Evolutionary conservation across 2,888 invertebrate species (phyloP).

Genomic region (Heteropelma amictum): DNA sequence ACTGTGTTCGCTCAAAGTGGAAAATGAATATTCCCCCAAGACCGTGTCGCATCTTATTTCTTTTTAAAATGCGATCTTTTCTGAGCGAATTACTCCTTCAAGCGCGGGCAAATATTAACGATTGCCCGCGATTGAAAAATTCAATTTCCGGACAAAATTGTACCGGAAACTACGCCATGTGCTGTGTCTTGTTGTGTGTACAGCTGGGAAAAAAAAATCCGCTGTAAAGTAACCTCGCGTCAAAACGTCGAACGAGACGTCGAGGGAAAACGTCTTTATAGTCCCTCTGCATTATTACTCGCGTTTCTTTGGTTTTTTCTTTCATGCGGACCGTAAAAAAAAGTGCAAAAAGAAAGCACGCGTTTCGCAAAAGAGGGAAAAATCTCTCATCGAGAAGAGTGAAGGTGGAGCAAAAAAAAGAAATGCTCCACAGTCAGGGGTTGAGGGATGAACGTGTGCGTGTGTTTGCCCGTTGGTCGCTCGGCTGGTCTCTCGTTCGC

Average conservation of each 20-base stretch:
- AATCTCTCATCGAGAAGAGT: constrained; percentile 21
- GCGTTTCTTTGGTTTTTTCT: constrained; percentile 17
- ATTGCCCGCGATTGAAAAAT: too few species aligned
- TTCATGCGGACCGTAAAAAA: too few species aligned
- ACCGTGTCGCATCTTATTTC: too few species aligned
- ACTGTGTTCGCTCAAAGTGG: too few species aligned
- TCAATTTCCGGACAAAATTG: too few species aligned
- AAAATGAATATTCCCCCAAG: too few species aligned
- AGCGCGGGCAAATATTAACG: too few species aligned
- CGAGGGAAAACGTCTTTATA: constrained; percentile 41
- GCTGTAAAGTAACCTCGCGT: background rate
- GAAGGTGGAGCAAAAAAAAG: constrained; percentile 8
- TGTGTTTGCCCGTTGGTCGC: constrained; percentile 61
- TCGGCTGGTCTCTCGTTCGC: constrained; percentile 58
- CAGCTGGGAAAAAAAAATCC: background rate
- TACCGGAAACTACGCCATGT: too few species aligned
- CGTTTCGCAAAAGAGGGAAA: background rate
- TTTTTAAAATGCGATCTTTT: too few species aligned
- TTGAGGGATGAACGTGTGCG: constrained; percentile 54
- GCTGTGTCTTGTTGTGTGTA: too few species aligned
- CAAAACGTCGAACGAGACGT: constrained; percentile 16
- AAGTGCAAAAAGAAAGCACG: constrained; percentile 14
- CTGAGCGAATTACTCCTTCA: too few species aligned
- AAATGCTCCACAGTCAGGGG: constrained; percentile 1
- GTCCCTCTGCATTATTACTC: constrained; percentile 52